Conservation (phyloP, 2,888 invertebrate species). For the Sisyra nigra region DNA sequence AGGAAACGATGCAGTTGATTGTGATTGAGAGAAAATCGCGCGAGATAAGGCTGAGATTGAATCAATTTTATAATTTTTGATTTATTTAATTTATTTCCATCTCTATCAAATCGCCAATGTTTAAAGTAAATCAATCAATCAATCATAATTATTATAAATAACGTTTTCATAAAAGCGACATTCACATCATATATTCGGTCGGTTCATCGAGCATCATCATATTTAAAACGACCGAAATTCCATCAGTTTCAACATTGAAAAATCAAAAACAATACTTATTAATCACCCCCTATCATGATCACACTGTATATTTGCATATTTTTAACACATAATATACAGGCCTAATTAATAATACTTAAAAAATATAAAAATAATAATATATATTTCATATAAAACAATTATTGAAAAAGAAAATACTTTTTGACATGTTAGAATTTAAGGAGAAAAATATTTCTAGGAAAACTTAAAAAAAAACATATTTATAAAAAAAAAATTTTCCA, state of each 20-base stretch:
- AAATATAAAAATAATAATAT: slow-evolving; percentile 28
- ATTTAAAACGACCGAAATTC: neutral
- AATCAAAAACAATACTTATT: neutral
- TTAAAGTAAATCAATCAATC: too few relatives aligned
- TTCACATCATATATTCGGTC: neutral
- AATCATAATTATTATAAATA: neutral
- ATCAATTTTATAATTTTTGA: too few relatives aligned
- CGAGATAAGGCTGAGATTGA: too few relatives aligned
- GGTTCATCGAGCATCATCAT: neutral
- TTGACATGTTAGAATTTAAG: slow-evolving; percentile 23
- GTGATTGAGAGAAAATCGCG: too few relatives aligned
- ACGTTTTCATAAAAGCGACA: neutral
- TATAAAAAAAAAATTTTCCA: slow-evolving; percentile 28
- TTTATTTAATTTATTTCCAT: too few relatives aligned
- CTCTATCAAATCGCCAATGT: too few relatives aligned
- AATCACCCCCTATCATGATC: slow-evolving; percentile 1
- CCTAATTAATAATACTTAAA: slow-evolving; percentile 26
- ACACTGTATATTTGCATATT: slow-evolving; percentile 32
- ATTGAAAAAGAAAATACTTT: slow-evolving; percentile 21
- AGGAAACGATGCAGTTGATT: too few relatives aligned
- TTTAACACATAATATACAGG: slow-evolving; percentile 31
- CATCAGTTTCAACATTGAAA: neutral
- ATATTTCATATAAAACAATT: slow-evolving; percentile 27
- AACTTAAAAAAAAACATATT: slow-evolving; percentile 1
- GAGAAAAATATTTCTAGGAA: slow-evolving; percentile 12